Evolutionary conservation across 2,888 invertebrate species (phyloP).

Genomic region (Pachliopta kotzebuea): DNA sequence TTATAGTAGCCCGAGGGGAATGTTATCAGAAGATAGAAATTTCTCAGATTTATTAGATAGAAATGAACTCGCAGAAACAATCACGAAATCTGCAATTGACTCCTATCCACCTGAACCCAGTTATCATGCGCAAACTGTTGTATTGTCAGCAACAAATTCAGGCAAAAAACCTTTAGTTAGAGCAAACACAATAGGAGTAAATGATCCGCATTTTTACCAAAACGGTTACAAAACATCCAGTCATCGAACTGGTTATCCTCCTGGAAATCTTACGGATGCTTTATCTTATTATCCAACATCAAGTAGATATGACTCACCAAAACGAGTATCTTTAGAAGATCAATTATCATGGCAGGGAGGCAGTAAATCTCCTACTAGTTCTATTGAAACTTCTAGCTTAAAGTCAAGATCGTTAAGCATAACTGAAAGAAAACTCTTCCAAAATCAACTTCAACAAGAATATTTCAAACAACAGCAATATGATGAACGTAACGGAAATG

Average conservation of each 20-base stretch:
- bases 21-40: slow-evolving; percentile 81
- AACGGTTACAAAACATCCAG: slow-evolving; percentile 84
- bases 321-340: slow-evolving; percentile 81
- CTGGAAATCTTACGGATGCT: slow-evolving; percentile 88
- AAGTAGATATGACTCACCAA: slow-evolving; percentile 79
- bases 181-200: slow-evolving; percentile 78
- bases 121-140: slow-evolving; percentile 80
- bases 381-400: slow-evolving; percentile 77
- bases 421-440: slow-evolving; percentile 77
- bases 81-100: slow-evolving; percentile 56
- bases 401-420: slow-evolving; percentile 81
- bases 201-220: slow-evolving; percentile 78
- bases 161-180: slow-evolving; percentile 77
- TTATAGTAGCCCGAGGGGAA: slow-evolving; percentile 84
- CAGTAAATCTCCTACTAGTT: slow-evolving; percentile 82
- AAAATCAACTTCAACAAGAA: slow-evolving; percentile 77
- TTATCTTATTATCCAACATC: slow-evolving; percentile 90
- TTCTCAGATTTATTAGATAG: slow-evolving; percentile 86
- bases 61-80: slow-evolving; percentile 71
- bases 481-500: slow-evolving; percentile 74
- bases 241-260: slow-evolving; percentile 85
- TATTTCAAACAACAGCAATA: slow-evolving; percentile 78
- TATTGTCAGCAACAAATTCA: slow-evolving; percentile 61
- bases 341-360: slow-evolving; percentile 81
- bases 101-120: slow-evolving; percentile 79